Evolutionary conservation across 2,888 invertebrate species (phyloP).

Genomic region (Epirrhoe tristata): DNA sequence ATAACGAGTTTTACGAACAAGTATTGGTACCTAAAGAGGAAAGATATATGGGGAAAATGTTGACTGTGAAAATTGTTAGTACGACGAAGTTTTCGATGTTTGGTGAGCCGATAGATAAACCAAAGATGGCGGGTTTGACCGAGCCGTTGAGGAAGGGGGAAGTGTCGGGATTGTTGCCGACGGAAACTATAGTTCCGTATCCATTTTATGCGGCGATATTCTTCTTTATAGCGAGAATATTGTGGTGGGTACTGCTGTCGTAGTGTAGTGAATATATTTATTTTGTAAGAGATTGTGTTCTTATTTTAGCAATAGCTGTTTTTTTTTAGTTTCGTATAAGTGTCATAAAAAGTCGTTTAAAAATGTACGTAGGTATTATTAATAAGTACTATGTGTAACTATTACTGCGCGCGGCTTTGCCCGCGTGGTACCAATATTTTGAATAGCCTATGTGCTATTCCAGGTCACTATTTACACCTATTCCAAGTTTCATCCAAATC

Average conservation of each 20-base stretch:
- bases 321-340: too few relatives aligned
- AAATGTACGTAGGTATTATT: too few relatives aligned
- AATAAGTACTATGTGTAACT: too few relatives aligned
- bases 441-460: too few relatives aligned
- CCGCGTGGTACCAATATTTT: too few relatives aligned
- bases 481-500: too few relatives aligned
- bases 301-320: not conserved
- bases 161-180: constrained; percentile 77
- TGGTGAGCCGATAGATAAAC: constrained; percentile 87
- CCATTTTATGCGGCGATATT: constrained; percentile 68
- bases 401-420: too few relatives aligned
- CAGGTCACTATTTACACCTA: too few relatives aligned
- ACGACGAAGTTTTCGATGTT: constrained; percentile 92
- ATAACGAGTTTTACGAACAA: constrained; percentile 97
- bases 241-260: constrained; percentile 68
- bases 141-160: constrained; percentile 83
- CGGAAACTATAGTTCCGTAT: constrained; percentile 57
- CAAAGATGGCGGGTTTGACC: constrained; percentile 81
- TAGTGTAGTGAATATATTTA: constrained; percentile 16
- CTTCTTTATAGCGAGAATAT: constrained; percentile 71
- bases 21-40: constrained; percentile 92
- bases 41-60: constrained; percentile 92
- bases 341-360: too few relatives aligned
- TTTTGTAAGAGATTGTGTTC: constrained; percentile 5
- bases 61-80: constrained; percentile 90